These are phyloP conservation scores for Torymus tubicola DNA, from an alignment of 2,888 invertebrate species.

Conservation along the genomic window DNA sequence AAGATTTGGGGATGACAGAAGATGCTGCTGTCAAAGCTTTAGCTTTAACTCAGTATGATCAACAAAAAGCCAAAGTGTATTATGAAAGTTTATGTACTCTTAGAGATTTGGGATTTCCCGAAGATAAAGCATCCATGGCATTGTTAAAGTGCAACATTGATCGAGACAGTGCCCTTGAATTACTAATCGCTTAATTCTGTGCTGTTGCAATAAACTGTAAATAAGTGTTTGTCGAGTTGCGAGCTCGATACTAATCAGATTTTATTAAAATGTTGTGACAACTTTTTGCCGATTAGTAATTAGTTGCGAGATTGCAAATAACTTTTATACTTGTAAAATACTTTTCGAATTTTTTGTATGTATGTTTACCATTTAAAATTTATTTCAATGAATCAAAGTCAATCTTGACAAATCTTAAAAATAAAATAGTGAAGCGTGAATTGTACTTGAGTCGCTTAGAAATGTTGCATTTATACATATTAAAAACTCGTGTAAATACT, in stretches of 20 bases:
- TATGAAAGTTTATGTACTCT: slow-evolving; percentile 82
- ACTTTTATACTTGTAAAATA: slow-evolving; percentile 57
- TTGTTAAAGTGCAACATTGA: slow-evolving; percentile 88
- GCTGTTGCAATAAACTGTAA: slow-evolving; percentile 53
- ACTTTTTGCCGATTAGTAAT: slow-evolving; percentile 52
- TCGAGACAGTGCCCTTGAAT: slow-evolving; percentile 90
- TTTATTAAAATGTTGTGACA: slow-evolving; percentile 55
- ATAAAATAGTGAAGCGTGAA: slow-evolving; percentile 24
- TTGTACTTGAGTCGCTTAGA: slow-evolving; percentile 48
- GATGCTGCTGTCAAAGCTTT: slow-evolving; percentile 77
- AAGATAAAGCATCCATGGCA: slow-evolving; percentile 85
- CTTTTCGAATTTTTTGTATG: slow-evolving; percentile 50
- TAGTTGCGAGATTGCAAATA: slow-evolving; percentile 45
- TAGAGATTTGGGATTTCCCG: slow-evolving; percentile 89
- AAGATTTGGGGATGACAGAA: slow-evolving; percentile 76
- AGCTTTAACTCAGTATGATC: slow-evolving; percentile 75
- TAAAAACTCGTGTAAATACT: slow-evolving; percentile 49
- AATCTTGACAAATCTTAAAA: slow-evolving; percentile 24
- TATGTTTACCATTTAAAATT: slow-evolving; percentile 40
- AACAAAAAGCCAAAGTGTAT: slow-evolving; percentile 75
- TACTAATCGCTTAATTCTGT: slow-evolving; percentile 83
- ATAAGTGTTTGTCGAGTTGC: slow-evolving; percentile 51
- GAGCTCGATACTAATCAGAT: slow-evolving; percentile 43
- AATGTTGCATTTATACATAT: slow-evolving; percentile 52
- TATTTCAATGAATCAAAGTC: slow-evolving; percentile 39